phyloP scores from a whole-genome alignment of 2,888 invertebrate species.

The Lochmaea crataegi region DNA sequence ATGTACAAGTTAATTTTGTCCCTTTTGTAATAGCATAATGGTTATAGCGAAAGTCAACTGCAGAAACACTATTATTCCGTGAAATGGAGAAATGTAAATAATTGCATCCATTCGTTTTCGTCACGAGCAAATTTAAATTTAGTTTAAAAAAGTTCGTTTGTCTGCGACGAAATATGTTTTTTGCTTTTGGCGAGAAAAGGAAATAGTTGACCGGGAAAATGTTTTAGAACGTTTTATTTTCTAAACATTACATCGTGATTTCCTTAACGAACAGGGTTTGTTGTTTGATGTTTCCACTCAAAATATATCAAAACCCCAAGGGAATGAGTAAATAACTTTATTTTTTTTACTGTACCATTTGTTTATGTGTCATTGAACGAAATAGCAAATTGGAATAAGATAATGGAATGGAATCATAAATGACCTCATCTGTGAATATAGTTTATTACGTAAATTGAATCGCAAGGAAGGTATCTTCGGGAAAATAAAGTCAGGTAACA shows the following conservation, averaged over 20 bases:
- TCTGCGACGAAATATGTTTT: not conserved
- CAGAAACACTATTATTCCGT: conserved; percentile 29
- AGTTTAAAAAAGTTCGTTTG: conserved; percentile 23
- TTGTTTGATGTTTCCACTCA: not conserved
- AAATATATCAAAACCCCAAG: not conserved
- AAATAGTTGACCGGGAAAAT: not conserved
- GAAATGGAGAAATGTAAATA: conserved; percentile 29
- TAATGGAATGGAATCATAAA: too few relatives aligned
- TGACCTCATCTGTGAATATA: too few relatives aligned
- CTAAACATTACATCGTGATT: not conserved
- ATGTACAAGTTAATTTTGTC: too few relatives aligned
- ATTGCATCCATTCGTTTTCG: conserved; percentile 32
- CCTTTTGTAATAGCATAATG: conserved; percentile 3
- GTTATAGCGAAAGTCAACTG: conserved; percentile 22
- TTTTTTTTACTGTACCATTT: too few relatives aligned
- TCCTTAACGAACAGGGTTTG: not conserved
- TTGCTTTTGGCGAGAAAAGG: conserved; percentile 6
- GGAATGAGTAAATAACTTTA: not conserved
- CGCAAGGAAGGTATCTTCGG: too few relatives aligned
- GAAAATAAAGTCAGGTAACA: too few relatives aligned
- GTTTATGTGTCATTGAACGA: too few relatives aligned
- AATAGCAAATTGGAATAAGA: too few relatives aligned
- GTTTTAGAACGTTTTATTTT: not conserved
- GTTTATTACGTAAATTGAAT: too few relatives aligned
- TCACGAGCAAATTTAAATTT: conserved; percentile 24